A percentile compares a stretch with the other conserved stretches of the same genome.
Conservation (phyloP, 2,888 invertebrate species). For the Lampropteryx suffumata region DNA sequence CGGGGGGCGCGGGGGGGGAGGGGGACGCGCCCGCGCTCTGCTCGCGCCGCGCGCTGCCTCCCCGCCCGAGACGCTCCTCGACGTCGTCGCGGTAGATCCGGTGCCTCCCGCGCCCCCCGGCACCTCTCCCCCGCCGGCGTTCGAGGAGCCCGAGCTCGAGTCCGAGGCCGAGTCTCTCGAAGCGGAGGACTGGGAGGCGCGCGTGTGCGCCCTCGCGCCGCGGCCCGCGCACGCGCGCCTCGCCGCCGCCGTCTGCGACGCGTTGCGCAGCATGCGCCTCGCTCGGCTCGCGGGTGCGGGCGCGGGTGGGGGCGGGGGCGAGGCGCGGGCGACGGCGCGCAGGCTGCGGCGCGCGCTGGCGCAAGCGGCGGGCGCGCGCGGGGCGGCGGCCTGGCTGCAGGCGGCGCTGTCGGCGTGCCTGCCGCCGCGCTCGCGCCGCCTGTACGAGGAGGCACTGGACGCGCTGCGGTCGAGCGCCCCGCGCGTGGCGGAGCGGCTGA, state of each 20-base stretch:
- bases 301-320: conserved; percentile 26
- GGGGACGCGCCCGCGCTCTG: conserved; percentile 52
- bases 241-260: conserved; percentile 41
- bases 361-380: conserved; percentile 16
- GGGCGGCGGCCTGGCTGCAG: conserved; percentile 51
- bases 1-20: conserved; percentile 39
- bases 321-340: conserved; percentile 42
- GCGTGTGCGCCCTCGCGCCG: conserved; percentile 50
- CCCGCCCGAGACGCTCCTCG: conserved; percentile 25
- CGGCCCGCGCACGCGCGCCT: conserved; percentile 47
- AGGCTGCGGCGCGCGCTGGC: conserved; percentile 42
- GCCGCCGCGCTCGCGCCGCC: conserved; percentile 43
- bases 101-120: conserved; percentile 10
- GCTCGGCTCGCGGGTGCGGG: conserved; percentile 43
- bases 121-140: conserved; percentile 23
- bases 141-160: neutral
- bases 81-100: conserved; percentile 24
- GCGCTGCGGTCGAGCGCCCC: conserved; percentile 52
- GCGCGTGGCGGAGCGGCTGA: conserved; percentile 46
- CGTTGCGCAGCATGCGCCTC: conserved; percentile 47
- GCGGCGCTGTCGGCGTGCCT: conserved; percentile 44
- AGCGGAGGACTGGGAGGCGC: conserved; percentile 48
- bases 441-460: conserved; percentile 45
- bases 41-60: conserved; percentile 33
- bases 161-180: no score